phyloP scores from a whole-genome alignment of 2,797 vertebrate genomes.

The Scolopax bukidnonensis region DNA sequence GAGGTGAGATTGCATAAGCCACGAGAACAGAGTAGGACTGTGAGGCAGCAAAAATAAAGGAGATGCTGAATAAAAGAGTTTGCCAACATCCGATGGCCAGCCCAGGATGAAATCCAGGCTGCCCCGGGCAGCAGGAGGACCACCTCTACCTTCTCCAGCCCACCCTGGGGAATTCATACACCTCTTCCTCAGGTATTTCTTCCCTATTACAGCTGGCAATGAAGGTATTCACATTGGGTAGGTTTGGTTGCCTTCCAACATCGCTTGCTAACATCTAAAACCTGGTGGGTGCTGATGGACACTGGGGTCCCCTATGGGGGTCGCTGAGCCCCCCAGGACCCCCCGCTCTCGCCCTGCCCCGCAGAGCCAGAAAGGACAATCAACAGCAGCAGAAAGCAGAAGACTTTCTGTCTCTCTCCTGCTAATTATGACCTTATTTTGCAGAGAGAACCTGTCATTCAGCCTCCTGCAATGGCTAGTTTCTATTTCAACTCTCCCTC shows the following conservation, averaged over 20 bases:
- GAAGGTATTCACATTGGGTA: background rate
- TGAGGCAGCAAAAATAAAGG: background rate
- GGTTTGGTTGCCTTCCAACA: background rate
- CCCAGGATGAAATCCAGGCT: background rate
- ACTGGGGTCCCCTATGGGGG: background rate
- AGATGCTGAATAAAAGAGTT: background rate
- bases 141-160: background rate
- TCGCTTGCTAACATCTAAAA: background rate
- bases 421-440: slow-evolving; percentile 72
- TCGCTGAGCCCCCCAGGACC: too few species aligned
- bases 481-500: slow-evolving; percentile 76
- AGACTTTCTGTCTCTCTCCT: slow-evolving; percentile 15
- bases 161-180: background rate
- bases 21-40: background rate
- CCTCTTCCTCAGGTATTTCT: background rate
- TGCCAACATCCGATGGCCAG: background rate
- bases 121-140: accelerated
- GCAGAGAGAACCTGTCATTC: slow-evolving; percentile 58
- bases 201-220: background rate
- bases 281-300: background rate
- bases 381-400: background rate
- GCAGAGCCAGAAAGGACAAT: background rate
- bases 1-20: background rate
- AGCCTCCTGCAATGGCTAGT: slow-evolving; percentile 66
- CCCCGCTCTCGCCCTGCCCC: background rate